phyloP scores from a whole-genome alignment of 2,113 vertebrate species.

The Dipodomys ordii region DNA sequence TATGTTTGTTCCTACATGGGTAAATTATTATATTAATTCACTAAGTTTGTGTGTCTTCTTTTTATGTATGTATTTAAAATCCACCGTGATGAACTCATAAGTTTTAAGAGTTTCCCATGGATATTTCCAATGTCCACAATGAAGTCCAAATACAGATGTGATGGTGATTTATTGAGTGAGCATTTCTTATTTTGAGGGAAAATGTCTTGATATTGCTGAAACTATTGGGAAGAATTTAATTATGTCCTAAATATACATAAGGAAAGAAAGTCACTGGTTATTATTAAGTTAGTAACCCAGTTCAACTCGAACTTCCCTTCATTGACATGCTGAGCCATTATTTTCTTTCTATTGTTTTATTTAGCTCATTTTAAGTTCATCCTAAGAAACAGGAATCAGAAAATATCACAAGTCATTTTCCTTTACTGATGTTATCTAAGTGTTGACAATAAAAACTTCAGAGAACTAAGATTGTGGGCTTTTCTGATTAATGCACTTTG shows the following conservation, averaged over 20 bases:
- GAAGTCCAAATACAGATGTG: neutral
- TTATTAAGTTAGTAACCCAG: conserved; percentile 27
- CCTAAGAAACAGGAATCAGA: neutral
- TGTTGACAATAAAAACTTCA: conserved; percentile 32
- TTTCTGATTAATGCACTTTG: neutral
- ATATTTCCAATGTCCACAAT: neutral
- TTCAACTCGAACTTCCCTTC: neutral
- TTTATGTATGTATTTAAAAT: neutral
- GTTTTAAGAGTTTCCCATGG: neutral
- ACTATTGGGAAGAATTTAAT: neutral
- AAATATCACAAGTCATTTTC: conserved; percentile 4
- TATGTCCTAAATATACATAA: neutral
- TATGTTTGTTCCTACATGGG: neutral
- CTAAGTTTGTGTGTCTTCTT: neutral
- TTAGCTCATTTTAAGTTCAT: neutral
- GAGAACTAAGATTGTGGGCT: neutral
- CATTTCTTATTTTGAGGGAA: neutral
- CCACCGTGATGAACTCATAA: neutral
- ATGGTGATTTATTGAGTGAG: neutral
- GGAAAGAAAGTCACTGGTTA: neutral
- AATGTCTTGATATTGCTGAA: neutral
- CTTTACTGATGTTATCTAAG: conserved; percentile 47
- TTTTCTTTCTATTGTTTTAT: neutral
- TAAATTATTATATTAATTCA: neutral
- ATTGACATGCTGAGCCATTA: neutral